Evolutionary conservation across 2,888 invertebrate species (phyloP), one percentile per base, ranked within the genome.

Genomic region (Xestia xanthographa): DNA sequence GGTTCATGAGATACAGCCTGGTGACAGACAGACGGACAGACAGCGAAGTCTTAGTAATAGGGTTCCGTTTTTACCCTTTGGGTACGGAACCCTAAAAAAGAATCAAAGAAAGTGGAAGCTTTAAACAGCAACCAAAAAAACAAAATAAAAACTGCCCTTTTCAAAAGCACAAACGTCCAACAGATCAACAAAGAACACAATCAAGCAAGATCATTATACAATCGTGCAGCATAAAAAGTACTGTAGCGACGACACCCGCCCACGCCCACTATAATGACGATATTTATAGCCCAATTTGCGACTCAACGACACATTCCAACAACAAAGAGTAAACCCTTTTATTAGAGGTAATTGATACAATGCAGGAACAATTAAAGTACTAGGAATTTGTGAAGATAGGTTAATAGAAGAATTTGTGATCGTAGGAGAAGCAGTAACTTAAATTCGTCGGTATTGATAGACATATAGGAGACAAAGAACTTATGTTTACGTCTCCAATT

Each of bases 271-370:
- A 90, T 92, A 92, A 92, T 90, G 88, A 92, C 92, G 88, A 92
- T 92, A 90, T 93, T n/a, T n/a, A 93, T 92, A 86, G 90, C 89
- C 92, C 93, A 94, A 93, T 94, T 94, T 92, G 92, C 93, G 91
- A 91, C 90, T 92, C 90, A 92, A 91, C 89, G 91, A 89, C 89
- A 92, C 90, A 92, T 91, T 91, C 88, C 87, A 89, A 85, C 89
- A 87, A 85, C 84, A 77, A 84, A 83, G 82, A 86, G 74, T 82
- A 84, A 86, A 90, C 89, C 91, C 90, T 91, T 92, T 91, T 93
- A 94, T 94, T 94, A 94, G 93, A 93, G 88, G 91, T 94, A 95
- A 95, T 95, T 94, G 93, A 90, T 90, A 85, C 88, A 88, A 89
- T 66, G 90, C 90, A 91, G 91, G 91, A 92, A 91, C 90, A 94